Conservation (phyloP, 2,113 vertebrate species). For the cattle (Bos taurus) region ARS-UCD2.0 NC_037334.1:5323501-5324000, state of each 20-base stretch:
- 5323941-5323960: conserved; percentile 20
- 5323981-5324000: not conserved
- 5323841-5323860: not conserved
- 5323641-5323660: not conserved
- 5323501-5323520: not conserved
- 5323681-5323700: not conserved
- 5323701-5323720: not conserved
- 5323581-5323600: not conserved
- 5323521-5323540: not conserved
- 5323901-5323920: not conserved
- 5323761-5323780: not conserved
- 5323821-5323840: not conserved
- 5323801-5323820: too few species aligned
- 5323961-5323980: not conserved
- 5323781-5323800: not conserved
- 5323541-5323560: not conserved
- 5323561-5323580: not conserved
- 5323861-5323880: not conserved
- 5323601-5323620: not conserved
- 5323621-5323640: too few species aligned
- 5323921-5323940: not conserved
- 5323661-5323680: not conserved
- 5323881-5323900: not conserved
- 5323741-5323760: not conserved
- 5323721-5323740: not conserved